Evolutionary conservation across 2,797 vertebrate genomes (phyloP).

Genomic region (Pangasius mekongensis): DNA sequence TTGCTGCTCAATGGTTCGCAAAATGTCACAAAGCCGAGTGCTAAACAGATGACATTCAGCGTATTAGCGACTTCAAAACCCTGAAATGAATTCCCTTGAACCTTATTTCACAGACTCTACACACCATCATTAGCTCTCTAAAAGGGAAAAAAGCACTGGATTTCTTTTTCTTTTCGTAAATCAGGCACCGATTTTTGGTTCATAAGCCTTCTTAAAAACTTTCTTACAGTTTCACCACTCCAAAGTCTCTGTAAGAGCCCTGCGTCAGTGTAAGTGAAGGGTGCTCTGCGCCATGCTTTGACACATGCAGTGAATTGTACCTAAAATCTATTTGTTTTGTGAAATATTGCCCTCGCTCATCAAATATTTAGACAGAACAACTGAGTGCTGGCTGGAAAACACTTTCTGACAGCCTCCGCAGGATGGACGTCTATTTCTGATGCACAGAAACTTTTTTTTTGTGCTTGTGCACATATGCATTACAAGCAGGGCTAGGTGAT

Average conservation of each 20-base stretch:
- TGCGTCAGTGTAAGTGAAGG: constrained; percentile 18
- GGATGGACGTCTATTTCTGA: constrained; percentile 63
- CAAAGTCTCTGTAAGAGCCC: constrained; percentile 7
- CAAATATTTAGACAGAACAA: constrained; percentile 76
- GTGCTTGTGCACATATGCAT: too few relatives aligned
- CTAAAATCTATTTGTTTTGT: constrained; percentile 77
- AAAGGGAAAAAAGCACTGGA: not conserved
- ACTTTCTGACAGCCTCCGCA: constrained; percentile 71
- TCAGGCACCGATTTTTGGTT: not conserved
- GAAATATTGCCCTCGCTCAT: constrained; percentile 74
- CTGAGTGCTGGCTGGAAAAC: constrained; percentile 69
- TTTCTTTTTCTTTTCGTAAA: not conserved
- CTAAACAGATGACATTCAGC: constrained; percentile 11
- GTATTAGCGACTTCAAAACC: not conserved
- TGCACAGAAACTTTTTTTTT: not conserved
- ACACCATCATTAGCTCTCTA: not conserved
- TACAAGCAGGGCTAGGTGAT: too few relatives aligned
- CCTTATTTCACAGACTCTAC: not conserved
- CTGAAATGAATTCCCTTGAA: not conserved
- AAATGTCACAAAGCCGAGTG: constrained; percentile 33
- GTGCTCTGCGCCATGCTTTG: constrained; percentile 43
- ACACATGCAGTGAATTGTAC: constrained; percentile 70
- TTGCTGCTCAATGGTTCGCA: constrained; percentile 49
- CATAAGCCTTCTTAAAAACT: not conserved
- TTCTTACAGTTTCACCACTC: not conserved